Percentiles rank a stretch among this genome's conserved stretches.
Conservation (phyloP, 2,113 vertebrate genomes). For the human (Homo sapiens) region GRCh38 chr5:19719001-19719500, state of each 20-base stretch:
- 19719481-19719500: background rate
- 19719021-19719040: no score
- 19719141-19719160: fast-evolving
- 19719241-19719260: background rate
- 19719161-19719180: background rate
- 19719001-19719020: background rate
- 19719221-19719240: background rate
- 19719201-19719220: background rate
- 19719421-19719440: background rate
- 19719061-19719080: background rate
- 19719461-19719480: background rate
- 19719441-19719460: background rate
- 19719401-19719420: background rate
- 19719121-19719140: background rate
- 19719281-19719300: background rate
- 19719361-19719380: background rate
- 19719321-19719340: background rate
- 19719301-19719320: background rate
- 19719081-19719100: background rate
- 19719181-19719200: background rate
- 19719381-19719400: background rate
- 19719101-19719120: background rate
- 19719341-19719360: background rate
- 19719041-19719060: background rate
- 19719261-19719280: background rate